Base-by-base conservation (phyloP, 37 sponge, comb jelly and placozoan species). In the Aplysina aerophoba region DNA sequence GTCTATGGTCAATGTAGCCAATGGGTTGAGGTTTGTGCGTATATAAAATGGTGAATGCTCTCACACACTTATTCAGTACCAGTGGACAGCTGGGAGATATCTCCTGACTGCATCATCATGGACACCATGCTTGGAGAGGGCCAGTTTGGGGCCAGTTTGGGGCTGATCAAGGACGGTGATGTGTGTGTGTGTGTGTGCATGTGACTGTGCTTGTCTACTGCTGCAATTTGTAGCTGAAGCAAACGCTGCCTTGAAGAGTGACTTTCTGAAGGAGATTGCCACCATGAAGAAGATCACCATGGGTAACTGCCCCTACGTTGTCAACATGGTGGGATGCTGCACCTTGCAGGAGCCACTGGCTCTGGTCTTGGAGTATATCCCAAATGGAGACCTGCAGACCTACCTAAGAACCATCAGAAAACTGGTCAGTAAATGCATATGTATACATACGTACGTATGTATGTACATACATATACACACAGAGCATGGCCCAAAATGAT, bases 261-360 rank as follows among this genome's bases (percentile, higher is more conserved):
- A 80, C 60, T 80, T 80, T 27, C 24, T 57, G 37, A 80, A 80
- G 34, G 81, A 80, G 59, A 80, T 80, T 58, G 40, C 60, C 6
- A 57, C 62, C 14, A 80, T 80, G 81, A 80, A 80, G 81, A 73
- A 73, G 74, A 73, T 73, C 37, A 80, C 81, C 12, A 58, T 57
- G 60, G 81, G 81, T 12, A 57, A 17, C 59, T 59, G 62, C 20
- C 81, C 62, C 62, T 28, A 80, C 35, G 81, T 80, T 8, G 81
- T 80, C 62, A 59, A 80, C 31, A 80, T 80, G 81, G 62, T 80
- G 8, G 81, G 81, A 22, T 80, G 81, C 81, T 80, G 81, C 59
- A 80, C 81, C 11, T 36, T 60, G 22, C 60, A 80, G 81, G 81
- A 80, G 81, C 81, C 81, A 57, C 34, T 80, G 33, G 60, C 62